Conservation (phyloP, 2,888 invertebrate genomes). For the Mythimna vitellina region DNA sequence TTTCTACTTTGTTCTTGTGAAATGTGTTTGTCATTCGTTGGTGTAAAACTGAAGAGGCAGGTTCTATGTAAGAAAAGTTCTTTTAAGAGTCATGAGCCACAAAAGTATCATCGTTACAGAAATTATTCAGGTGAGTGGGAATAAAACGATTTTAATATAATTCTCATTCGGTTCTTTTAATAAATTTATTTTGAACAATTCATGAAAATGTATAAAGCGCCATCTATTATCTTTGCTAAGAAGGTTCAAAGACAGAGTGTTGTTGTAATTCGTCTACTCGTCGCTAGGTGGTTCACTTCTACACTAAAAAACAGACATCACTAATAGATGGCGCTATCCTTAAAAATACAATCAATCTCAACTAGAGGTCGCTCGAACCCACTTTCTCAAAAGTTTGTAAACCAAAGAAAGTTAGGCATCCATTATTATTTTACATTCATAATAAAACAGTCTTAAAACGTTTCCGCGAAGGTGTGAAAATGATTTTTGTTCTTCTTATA, state of each 20-base stretch:
- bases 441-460: slow-evolving; percentile 84
- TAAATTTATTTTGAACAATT: not conserved
- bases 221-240: slow-evolving; percentile 14
- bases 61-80: not conserved
- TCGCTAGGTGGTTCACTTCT: not conserved
- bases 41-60: slow-evolving; percentile 5
- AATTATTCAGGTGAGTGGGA: slow-evolving; percentile 39
- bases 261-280: slow-evolving; percentile 20
- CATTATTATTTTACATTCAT: slow-evolving; percentile 87
- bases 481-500: slow-evolving; percentile 84
- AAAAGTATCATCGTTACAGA: slow-evolving; percentile 27
- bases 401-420: slow-evolving; percentile 80
- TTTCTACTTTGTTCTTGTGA: not conserved
- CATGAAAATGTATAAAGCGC: not conserved
- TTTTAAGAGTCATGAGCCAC: slow-evolving; percentile 2
- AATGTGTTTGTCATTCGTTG: slow-evolving; percentile 19
- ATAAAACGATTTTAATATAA: not conserved
- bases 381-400: slow-evolving; percentile 57
- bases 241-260: not conserved
- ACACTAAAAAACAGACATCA: not conserved
- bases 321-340: slow-evolving; percentile 42
- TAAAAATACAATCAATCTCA: not conserved
- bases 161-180: not conserved
- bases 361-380: slow-evolving; percentile 77
- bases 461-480: slow-evolving; percentile 90